Base-by-base conservation (phyloP, 2,797 vertebrate species). In the Echiichthys vipera region DNA sequence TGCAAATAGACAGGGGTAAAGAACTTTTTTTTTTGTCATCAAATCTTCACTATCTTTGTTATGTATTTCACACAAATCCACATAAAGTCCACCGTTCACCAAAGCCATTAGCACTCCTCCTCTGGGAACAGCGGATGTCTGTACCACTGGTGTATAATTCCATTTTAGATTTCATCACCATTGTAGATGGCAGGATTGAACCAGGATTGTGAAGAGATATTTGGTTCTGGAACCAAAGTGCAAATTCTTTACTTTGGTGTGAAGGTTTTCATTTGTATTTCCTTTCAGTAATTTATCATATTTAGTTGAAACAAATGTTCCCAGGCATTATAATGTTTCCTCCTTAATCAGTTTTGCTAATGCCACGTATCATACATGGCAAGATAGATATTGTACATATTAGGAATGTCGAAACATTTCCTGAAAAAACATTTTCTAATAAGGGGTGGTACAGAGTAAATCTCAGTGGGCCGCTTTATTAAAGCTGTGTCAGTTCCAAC, bases 381-480 rank as follows among this genome's bases (percentile, higher is more conserved):
- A 61, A 47, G 45, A 30, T 39, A 27, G 15, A 61, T 61, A 40
- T 18, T 20, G 30, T 15, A 34, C 34, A 55, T 25, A 32, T 51
- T 10, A 63, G 40, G 55, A 77, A 53, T 71, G 63, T 78, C 69
- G 55, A 58, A 81, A 67, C 18, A 29, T 50, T 81, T 72, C 3
- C 39, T 54, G 27, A 40, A 20, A 46, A 74, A 71, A 68, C 29
- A 59, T 40, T 42, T 32, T 39, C 17, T 50, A 58, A 54, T 76
- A 25, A 78, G 65, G 67, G n/a, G 43, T 64, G 36, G 2, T 62
- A 27, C 25, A 49, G 24, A 37, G 8, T 57, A 14, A 71, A 14
- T 63, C 40, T 76, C 50, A 58, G n/a, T 20, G 24, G 55, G 25
- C 45, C 29, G 46, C 40, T 57, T 70, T 13, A 55, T 70, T 66